These are phyloP conservation scores for Heliconius hermathena DNA, from an alignment of 1,140 invertebrate species.

Conservation along the genomic window DNA sequence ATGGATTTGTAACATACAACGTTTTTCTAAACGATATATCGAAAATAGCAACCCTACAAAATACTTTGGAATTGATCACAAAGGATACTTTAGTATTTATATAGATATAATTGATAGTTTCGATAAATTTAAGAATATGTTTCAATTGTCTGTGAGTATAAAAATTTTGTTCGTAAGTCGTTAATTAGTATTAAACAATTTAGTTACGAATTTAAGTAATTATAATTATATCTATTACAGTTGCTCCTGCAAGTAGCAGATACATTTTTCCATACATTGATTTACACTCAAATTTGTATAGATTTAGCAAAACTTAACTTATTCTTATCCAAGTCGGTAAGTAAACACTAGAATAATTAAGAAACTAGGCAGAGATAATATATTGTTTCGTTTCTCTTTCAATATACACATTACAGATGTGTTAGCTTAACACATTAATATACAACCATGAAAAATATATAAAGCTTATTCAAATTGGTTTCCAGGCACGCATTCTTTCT, in stretches of 20 bases:
- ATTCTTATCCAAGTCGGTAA: conserved; percentile 15
- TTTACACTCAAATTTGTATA: conserved; percentile 33
- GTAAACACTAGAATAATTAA: not conserved
- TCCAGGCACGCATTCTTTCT: no score
- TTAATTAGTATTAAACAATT: no score
- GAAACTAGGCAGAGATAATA: not conserved
- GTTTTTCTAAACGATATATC: conserved; percentile 10
- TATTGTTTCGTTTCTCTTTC: not conserved
- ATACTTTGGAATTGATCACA: conserved; percentile 9
- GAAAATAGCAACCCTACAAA: not conserved
- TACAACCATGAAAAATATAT: no score
- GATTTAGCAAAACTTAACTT: conserved; percentile 24
- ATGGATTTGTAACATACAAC: not conserved
- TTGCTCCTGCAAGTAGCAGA: conserved; percentile 32
- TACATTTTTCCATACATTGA: conserved; percentile 30
- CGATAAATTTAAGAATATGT: conserved; percentile 29
- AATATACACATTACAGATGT: no score
- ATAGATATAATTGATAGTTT: conserved; percentile 34
- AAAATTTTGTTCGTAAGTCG: not conserved
- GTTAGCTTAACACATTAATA: no score
- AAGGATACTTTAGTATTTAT: conserved; percentile 26
- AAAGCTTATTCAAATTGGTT: no score
- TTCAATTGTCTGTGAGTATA: conserved; percentile 30
- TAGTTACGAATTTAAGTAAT: not conserved
- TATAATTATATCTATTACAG: conserved; percentile 24